These are phyloP conservation scores for Anodontia alba DNA, from an alignment of 2,888 invertebrate species.

Conservation along the genomic window DNA sequence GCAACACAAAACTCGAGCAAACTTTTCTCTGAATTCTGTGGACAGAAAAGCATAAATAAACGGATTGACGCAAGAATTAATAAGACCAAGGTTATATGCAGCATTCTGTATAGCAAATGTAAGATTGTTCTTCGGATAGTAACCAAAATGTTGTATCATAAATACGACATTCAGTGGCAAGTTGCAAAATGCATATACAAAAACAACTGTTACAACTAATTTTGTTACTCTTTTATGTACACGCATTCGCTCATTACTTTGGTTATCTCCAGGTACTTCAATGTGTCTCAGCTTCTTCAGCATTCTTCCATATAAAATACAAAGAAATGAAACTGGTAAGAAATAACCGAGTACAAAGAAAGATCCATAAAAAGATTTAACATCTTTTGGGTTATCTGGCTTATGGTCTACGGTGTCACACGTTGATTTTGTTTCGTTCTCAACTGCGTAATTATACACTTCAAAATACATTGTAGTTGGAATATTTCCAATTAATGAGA, in stretches of 20 bases:
- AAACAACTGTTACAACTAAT: neutral
- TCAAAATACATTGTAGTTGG: neutral
- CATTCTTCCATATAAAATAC: neutral
- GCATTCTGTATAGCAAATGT: neutral
- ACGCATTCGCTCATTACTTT: neutral
- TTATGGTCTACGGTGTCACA: neutral
- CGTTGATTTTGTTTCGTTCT: neutral
- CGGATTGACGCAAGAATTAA: neutral
- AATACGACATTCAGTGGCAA: neutral
- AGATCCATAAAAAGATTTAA: neutral
- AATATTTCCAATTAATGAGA: neutral
- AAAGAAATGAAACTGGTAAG: neutral
- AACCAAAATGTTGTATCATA: neutral
- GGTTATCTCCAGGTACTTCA: neutral
- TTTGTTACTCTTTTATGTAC: neutral
- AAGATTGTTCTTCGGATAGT: neutral
- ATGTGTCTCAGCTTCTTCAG: neutral
- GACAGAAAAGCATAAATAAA: neutral
- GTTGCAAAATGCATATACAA: neutral
- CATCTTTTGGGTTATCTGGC: too few species aligned
- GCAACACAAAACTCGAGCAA: neutral
- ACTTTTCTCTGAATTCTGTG: neutral
- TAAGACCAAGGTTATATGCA: neutral
- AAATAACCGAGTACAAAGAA: neutral
- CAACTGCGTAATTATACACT: neutral